Evolutionary conservation across 2,888 invertebrate species (phyloP), one percentile per base, ranked within the genome.

Genomic region (Drosophila phalerata): DNA sequence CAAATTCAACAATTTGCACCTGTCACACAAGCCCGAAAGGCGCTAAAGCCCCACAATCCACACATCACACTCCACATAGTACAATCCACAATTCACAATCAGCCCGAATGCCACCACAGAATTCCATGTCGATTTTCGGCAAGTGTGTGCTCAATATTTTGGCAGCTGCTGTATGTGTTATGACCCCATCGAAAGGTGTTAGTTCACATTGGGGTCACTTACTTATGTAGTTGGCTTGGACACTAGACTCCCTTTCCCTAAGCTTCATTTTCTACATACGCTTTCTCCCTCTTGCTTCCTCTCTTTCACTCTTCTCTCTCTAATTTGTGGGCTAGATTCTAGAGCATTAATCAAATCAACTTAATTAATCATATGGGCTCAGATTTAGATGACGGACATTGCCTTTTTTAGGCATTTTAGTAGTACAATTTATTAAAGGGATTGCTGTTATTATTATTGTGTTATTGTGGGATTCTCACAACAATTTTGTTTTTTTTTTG

Each of bases 1-100:
- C 55, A 43, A 74, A 74, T 71, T 81, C 74, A 81, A 81, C 79
- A 79, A 79, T 81, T 79, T 81, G 79, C 79, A 79, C 79, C 79
- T 79, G 79, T 72, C 82, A 81, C 79, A 62, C 82, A 62, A 62
- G 74, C 64, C 56, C 51, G 34, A 56, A 40, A n/a, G 34, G 19
- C 28, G 15, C 30, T 32, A 42, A 32, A 15, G 15, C 15, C 28
- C 15, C 19, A 8, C 30, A 38, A 11, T 34, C 52, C 37, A 47
- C 15, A 5, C 15, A 5, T 1, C 19, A 30, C 19, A 9, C n/a
- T 40, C n/a, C 15, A 6, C 47, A 3, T 4, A 6, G 6, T 8
- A 30, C 10, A n/a, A 13, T 32, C 15, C 55, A 25, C 51, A 52
- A 5, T 25, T 13, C 57, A 45, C 45, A 17, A 9, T 38, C 53